phyloP scores from a whole-genome alignment of 2,888 invertebrate genomes.

The Epistrophe grossulariae region DNA sequence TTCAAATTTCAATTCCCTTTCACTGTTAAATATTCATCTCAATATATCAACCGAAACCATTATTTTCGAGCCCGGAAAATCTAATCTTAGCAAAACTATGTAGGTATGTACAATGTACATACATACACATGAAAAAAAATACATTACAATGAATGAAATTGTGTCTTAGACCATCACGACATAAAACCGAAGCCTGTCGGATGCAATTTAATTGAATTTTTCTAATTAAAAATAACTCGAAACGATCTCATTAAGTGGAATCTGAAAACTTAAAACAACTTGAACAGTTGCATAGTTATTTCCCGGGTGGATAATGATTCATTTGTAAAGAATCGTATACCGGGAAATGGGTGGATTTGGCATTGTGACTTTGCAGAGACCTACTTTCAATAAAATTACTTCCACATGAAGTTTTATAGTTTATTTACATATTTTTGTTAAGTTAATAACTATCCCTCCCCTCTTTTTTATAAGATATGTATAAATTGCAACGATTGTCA shows the following conservation, averaged over 20 bases:
- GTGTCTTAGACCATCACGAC: background rate
- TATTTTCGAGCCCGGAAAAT: background rate
- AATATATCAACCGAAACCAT: background rate
- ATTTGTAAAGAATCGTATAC: conserved; percentile 18
- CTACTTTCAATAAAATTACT: conserved; percentile 38
- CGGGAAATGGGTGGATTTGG: background rate
- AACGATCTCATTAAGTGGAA: conserved; percentile 44
- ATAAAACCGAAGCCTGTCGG: conserved; percentile 14
- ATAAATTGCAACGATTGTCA: conserved; percentile 26
- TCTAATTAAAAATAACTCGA: conserved; percentile 46
- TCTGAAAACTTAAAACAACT: conserved; percentile 12
- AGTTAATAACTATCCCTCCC: conserved; percentile 9
- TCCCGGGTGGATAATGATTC: conserved; percentile 26
- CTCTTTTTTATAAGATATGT: conserved; percentile 11
- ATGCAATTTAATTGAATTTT: conserved; percentile 50
- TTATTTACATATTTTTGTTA: background rate
- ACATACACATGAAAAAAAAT: background rate
- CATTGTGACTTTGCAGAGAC: conserved; percentile 3
- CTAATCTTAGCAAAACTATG: background rate
- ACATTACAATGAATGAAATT: background rate
- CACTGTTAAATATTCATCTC: background rate
- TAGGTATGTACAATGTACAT: background rate
- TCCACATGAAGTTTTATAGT: conserved; percentile 20
- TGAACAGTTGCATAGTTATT: background rate
- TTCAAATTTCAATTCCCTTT: background rate